Base-by-base conservation (phyloP, 1,140 invertebrate species). In the Panagrolaimus sp. region DNA sequence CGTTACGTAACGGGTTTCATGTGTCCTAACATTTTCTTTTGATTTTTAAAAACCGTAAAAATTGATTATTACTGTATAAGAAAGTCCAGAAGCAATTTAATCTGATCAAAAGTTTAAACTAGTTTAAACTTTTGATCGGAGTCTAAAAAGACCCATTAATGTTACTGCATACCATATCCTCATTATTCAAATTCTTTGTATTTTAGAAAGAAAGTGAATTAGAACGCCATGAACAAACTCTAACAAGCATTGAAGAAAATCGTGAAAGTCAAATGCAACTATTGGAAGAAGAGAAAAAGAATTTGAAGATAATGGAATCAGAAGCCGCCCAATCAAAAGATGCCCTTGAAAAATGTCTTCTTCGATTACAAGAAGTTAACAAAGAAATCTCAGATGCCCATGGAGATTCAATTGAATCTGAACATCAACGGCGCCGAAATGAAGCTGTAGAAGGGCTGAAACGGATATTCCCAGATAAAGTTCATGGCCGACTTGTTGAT, bases 371-470 rank as follows among this genome's bases (percentile, higher is more conserved):
- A 77, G 90, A 89, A 72, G 91, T 98, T 64, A 89, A 90, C 0
- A 89, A 92, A 78, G 91, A 98, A 85, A 86, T 99, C 0, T 93
- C 94, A 1, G 95, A 98, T 87, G 96, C 96, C 8, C 90, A 94
- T 79, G 86, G 96, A 44, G 96, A 99, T 83, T 96, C 96, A 83
- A 93, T 96, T 83, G 96, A 99, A 85, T 93, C 96, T 83, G 90
- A 93, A 1, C 86, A 96, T 21, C 88, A 93, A 2, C 90, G 91
- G 73, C 96, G 94, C 84, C 96, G 96, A 83, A 92, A 94, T 78
- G 96, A 99, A 86, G 92, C 98, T 77, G 92, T 98, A 17, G 95
- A 98, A 84, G 92, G 94, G 83, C 93, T 99, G 81, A 98, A 98
- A 84, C 88, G 91, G 63, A 89, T 96, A 68, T 98, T 94, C 81